Evolutionary conservation across 2,797 vertebrate genomes (phyloP).

Genomic region (Trichosurus vulpecula): DNA sequence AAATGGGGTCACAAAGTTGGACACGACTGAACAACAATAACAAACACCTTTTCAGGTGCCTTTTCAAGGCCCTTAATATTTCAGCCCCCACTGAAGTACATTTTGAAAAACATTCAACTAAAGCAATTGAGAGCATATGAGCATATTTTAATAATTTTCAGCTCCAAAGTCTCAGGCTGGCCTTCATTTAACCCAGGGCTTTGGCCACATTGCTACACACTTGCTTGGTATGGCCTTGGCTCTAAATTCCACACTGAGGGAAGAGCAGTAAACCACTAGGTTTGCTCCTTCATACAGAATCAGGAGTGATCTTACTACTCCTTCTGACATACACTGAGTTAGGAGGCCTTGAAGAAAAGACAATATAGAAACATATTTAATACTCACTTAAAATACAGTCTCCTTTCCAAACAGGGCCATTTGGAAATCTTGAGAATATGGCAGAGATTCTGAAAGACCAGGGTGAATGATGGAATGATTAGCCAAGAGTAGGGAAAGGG

Average conservation of each 20-base stretch:
- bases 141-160: neutral
- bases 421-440: neutral
- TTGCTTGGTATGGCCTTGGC: neutral
- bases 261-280: neutral
- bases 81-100: neutral
- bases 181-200: neutral
- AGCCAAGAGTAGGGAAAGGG: constrained; percentile 1
- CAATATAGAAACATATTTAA: neutral
- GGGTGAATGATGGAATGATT: neutral
- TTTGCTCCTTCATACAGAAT: neutral
- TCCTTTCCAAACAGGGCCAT: neutral
- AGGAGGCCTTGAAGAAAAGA: neutral
- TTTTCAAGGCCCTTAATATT: neutral
- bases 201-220: neutral
- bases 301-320: neutral
- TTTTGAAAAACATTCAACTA: neutral
- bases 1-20: neutral
- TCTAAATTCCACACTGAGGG: neutral
- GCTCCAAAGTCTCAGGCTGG: neutral
- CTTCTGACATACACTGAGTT: neutral
- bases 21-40: neutral
- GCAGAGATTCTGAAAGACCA: neutral
- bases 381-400: neutral
- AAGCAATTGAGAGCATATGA: neutral
- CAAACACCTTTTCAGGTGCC: neutral